These are phyloP conservation scores for Cryptotis parvus DNA, from an alignment of 2,113 vertebrate species.

Conservation along the genomic window DNA sequence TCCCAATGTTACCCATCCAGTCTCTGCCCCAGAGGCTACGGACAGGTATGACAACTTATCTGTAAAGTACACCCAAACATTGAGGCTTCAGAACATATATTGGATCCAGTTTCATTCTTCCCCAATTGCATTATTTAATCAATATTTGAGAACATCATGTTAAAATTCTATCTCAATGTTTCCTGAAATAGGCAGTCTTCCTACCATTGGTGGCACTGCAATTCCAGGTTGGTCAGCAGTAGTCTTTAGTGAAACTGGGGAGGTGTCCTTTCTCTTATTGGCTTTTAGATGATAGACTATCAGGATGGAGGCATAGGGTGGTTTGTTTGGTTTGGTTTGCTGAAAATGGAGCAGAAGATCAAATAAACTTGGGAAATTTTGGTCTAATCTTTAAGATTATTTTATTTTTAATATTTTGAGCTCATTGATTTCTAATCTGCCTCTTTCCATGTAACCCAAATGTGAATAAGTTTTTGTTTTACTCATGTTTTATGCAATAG, in stretches of 20 bases:
- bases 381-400: background rate
- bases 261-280: too few species aligned
- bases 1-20: background rate
- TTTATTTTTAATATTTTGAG: conserved; percentile 42
- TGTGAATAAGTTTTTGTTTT: background rate
- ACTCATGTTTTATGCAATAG: conserved; percentile 58
- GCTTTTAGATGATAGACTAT: too few species aligned
- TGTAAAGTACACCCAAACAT: background rate
- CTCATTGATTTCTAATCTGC: conserved; percentile 43
- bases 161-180: background rate
- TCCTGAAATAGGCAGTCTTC: too few species aligned
- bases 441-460: background rate
- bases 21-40: background rate
- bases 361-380: too few species aligned
- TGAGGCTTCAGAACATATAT: background rate
- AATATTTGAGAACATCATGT: background rate
- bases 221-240: too few species aligned
- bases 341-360: too few species aligned
- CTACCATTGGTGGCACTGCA: too few species aligned
- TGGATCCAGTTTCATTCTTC: background rate
- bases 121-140: background rate
- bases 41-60: background rate
- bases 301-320: too few species aligned
- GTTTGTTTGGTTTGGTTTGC: too few species aligned
- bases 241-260: too few species aligned